Evolutionary conservation across 1,140 invertebrate species (phyloP).

Genomic region (Drosophila triauraria): DNA sequence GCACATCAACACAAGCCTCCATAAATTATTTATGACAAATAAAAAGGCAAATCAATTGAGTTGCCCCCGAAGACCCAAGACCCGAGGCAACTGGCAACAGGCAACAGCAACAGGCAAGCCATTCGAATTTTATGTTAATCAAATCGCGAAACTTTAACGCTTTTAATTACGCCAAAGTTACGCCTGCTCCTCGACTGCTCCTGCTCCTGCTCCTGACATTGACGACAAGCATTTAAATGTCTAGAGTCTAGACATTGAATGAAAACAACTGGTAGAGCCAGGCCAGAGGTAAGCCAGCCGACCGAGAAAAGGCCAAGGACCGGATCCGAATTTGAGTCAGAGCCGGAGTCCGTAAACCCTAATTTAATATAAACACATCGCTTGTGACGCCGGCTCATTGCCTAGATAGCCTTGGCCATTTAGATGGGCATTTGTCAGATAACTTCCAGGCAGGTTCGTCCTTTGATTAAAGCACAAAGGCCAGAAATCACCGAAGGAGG

Average conservation of each 20-base stretch:
- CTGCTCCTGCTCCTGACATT: slow-evolving; percentile 41
- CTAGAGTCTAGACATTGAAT: slow-evolving; percentile 63
- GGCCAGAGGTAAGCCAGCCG: slow-evolving; percentile 29
- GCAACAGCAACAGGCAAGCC: slow-evolving; percentile 21
- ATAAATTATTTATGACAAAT: slow-evolving; percentile 73
- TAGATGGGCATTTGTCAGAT: slow-evolving; percentile 76
- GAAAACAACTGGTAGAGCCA: slow-evolving; percentile 9
- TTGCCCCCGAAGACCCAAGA: slow-evolving; percentile 15
- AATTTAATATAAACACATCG: slow-evolving; percentile 80
- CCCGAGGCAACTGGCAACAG: slow-evolving; percentile 8
- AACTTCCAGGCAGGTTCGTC: slow-evolving; percentile 54
- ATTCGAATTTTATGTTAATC: slow-evolving; percentile 64
- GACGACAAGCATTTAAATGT: slow-evolving; percentile 39
- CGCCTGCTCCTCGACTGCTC: slow-evolving; percentile 2
- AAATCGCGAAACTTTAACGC: slow-evolving; percentile 71
- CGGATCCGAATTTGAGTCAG: slow-evolving; percentile 31
- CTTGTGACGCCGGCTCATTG: slow-evolving; percentile 48
- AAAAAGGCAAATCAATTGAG: slow-evolving; percentile 68
- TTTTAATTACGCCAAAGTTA: slow-evolving; percentile 70
- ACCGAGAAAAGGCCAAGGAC: slow-evolving; percentile 60
- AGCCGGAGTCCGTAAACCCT: slow-evolving; percentile 50
- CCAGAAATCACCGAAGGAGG: slow-evolving; percentile 9
- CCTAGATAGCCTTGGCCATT: slow-evolving; percentile 47
- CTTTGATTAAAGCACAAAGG: slow-evolving; percentile 59
- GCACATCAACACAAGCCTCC: slow-evolving; percentile 28